Conservation (phyloP, 1,140 invertebrate genomes). For the Zaprionus vittiger region DNA sequence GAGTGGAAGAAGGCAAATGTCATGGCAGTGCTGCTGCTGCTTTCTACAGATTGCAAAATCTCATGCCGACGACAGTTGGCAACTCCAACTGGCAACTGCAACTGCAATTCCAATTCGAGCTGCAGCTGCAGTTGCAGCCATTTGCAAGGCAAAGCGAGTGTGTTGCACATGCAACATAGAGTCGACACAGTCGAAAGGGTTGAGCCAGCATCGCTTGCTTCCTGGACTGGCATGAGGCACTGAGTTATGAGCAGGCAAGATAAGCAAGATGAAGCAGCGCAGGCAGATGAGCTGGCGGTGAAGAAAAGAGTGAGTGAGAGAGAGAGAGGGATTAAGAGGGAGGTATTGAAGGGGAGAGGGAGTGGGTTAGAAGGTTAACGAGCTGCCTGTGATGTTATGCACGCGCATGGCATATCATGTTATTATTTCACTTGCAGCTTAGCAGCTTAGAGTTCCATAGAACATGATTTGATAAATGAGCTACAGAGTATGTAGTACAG, state of each 20-base stretch:
- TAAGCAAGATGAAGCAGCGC: slow-evolving; percentile 34
- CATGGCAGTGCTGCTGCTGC: slow-evolving; percentile 54
- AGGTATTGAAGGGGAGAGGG: neutral
- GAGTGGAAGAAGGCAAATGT: slow-evolving; percentile 61
- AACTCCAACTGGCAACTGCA: slow-evolving; percentile 23
- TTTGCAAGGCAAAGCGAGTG: slow-evolving; percentile 40
- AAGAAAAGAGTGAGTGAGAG: neutral
- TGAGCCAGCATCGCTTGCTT: neutral
- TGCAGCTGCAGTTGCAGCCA: slow-evolving; percentile 39
- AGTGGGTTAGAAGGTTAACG: neutral
- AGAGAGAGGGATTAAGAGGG: neutral
- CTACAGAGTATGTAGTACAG: no score
- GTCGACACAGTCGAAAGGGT: slow-evolving; percentile 21
- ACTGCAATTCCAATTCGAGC: slow-evolving; percentile 12
- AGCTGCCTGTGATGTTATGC: slow-evolving; percentile 7
- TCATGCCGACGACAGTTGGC: slow-evolving; percentile 59
- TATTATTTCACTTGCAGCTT: slow-evolving; percentile 23
- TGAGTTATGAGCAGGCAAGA: slow-evolving; percentile 45
- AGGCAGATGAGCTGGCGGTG: neutral
- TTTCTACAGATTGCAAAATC: slow-evolving; percentile 76
- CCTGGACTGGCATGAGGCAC: slow-evolving; percentile 25
- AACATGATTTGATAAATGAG: no score
- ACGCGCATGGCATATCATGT: slow-evolving; percentile 17
- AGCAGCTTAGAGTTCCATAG: neutral
- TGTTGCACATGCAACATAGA: slow-evolving; percentile 18